Evolutionary conservation across 2,888 invertebrate species (phyloP).

Genomic region (Holacanthella duospinosa): DNA sequence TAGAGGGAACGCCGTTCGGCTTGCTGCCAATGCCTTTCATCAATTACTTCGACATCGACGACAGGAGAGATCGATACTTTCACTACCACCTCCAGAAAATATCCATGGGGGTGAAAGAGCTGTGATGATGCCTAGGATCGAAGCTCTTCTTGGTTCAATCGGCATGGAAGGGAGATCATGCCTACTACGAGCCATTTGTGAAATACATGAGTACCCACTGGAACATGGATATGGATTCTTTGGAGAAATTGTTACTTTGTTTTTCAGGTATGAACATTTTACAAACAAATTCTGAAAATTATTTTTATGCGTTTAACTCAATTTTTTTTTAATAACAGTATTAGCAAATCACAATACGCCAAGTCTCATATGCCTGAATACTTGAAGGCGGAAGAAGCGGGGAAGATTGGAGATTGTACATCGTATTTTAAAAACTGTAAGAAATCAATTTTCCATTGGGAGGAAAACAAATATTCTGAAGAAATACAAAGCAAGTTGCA

Average conservation of each 20-base stretch:
- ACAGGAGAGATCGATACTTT: slow-evolving; percentile 22
- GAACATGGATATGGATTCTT: slow-evolving; percentile 30
- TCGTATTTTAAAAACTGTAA: slow-evolving; percentile 14
- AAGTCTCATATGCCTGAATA: slow-evolving; percentile 34
- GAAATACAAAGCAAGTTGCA: slow-evolving; percentile 18
- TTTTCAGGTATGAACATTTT: slow-evolving; percentile 32
- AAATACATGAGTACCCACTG: slow-evolving; percentile 32
- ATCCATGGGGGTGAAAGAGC: slow-evolving; percentile 35
- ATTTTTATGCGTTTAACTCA: not conserved
- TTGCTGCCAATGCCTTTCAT: not conserved
- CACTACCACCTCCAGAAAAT: slow-evolving; percentile 31
- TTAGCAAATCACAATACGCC: slow-evolving; percentile 30
- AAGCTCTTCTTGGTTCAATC: slow-evolving; percentile 21
- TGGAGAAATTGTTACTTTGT: slow-evolving; percentile 32
- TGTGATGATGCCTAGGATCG: slow-evolving; percentile 28
- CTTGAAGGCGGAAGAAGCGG: slow-evolving; percentile 27
- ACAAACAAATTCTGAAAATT: not conserved
- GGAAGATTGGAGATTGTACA: slow-evolving; percentile 14
- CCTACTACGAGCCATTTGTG: slow-evolving; percentile 32
- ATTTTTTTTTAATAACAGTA: slow-evolving; percentile 16
- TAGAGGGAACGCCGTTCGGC: not conserved
- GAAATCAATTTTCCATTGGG: slow-evolving; percentile 19
- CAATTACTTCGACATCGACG: slow-evolving; percentile 2
- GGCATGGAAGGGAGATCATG: slow-evolving; percentile 29
- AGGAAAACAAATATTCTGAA: slow-evolving; percentile 17